phyloP scores from a whole-genome alignment of 92 coral and sea anemone genomes.

The Siderastrea siderea region DNA sequence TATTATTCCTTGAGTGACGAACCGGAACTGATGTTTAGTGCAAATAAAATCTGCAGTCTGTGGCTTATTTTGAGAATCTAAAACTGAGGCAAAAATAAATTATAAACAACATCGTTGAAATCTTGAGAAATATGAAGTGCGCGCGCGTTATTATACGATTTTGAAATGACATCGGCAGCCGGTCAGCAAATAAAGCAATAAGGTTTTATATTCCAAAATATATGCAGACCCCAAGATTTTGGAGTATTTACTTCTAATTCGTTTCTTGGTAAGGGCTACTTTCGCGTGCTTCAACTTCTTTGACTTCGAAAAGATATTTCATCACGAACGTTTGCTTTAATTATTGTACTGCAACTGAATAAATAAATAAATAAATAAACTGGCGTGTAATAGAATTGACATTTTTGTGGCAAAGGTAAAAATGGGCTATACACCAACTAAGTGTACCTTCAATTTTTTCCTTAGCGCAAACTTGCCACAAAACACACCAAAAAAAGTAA shows the following conservation, averaged over 20 bases:
- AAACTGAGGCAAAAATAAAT: no score
- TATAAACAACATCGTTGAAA: neutral
- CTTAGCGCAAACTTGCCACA: neutral
- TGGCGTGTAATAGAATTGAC: neutral
- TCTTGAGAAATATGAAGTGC: neutral
- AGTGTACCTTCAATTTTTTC: neutral
- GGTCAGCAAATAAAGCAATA: neutral
- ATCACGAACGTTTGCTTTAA: neutral
- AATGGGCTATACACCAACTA: neutral
- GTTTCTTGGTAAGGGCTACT: neutral
- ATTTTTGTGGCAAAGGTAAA: neutral
- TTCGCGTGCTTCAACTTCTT: neutral
- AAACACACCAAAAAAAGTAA: neutral
- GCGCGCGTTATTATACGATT: neutral
- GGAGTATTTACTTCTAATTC: constrained; percentile 11
- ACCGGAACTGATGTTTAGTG: constrained; percentile 3
- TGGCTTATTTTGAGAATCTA: no score
- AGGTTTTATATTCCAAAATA: neutral
- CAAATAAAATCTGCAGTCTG: neutral
- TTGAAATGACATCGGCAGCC: constrained; percentile 20
- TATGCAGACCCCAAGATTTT: neutral
- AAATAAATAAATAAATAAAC: neutral
- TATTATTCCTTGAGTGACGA: neutral
- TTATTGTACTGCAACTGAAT: neutral
- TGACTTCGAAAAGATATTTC: neutral